Base-by-base conservation (phyloP, 2,888 invertebrate species). In the Altica lythri region DNA sequence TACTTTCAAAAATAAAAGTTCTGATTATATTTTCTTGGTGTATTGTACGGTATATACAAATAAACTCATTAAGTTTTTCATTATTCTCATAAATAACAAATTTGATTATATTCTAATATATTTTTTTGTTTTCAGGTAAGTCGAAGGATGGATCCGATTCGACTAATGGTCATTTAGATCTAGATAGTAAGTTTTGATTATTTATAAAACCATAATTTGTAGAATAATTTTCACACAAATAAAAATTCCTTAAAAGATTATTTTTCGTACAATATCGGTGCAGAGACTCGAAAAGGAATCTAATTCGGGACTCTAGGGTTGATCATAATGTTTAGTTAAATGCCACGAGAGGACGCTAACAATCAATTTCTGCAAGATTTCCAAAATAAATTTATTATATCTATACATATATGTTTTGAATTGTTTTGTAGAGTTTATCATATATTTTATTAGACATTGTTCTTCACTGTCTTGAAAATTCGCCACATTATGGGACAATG, bases 71-170 rank as follows among this genome's bases (percentile, higher is more conserved):
- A n/a, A n/a, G n/a, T n/a, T n/a, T n/a, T n/a, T n/a, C n/a, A n/a
- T n/a, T n/a, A n/a, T n/a, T n/a, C n/a, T n/a, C n/a, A n/a, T n/a
- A n/a, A n/a, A n/a, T n/a, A n/a, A n/a, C n/a, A n/a, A n/a, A n/a
- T n/a, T n/a, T n/a, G n/a, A n/a, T n/a, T n/a, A n/a, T n/a, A n/a
- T n/a, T n/a, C n/a, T 22, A 44, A 38, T 40, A 29, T 22, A 35
- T 40, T 32, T 10, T 57, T 57, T 60, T 29, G 44, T 29, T 64
- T 64, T 14, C 49, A 64, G 64, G 64, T 64, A 64, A 64, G 64
- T 64, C 56, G 38, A 60, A 55, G 57, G 54, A 59, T 43, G 27
- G 27, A 25, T 51, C 48, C 37, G 32, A 51, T 4, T 42, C 25
- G 44, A 29, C 32, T 40, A 55, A 55, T 37, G 51, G 42, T 19